These are phyloP conservation scores for Parazoanthus atlanticus DNA, from an alignment of 92 coral and sea anemone species.

Conservation along the genomic window DNA sequence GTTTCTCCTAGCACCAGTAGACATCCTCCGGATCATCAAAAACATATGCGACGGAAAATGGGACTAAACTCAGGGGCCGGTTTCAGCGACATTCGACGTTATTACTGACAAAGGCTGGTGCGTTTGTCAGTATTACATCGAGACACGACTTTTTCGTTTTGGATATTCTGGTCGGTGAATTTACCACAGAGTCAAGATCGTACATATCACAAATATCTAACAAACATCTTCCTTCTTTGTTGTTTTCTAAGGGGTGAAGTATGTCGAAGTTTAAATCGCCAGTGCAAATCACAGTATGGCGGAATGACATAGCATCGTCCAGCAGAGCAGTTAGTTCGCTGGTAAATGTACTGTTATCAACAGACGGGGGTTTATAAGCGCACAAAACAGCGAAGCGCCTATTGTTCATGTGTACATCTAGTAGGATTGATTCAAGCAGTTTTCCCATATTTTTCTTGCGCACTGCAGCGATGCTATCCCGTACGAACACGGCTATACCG, in stretches of 20 bases:
- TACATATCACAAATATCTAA: conserved; percentile 47
- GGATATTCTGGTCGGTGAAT: conserved; percentile 25
- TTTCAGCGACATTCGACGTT: neutral
- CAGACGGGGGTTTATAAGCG: conserved; percentile 55
- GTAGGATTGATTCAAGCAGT: conserved; percentile 31
- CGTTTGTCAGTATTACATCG: conserved; percentile 16
- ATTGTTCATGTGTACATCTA: conserved; percentile 28
- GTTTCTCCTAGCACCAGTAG: no score
- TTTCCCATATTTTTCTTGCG: conserved; percentile 18
- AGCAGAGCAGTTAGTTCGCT: no score
- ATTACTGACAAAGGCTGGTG: neutral
- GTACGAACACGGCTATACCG: conserved; percentile 43
- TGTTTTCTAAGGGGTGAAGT: no score
- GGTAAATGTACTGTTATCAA: conserved; percentile 50
- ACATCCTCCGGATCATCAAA: conserved; percentile 60
- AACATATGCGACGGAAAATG: conserved; percentile 61
- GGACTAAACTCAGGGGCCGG: conserved; percentile 34
- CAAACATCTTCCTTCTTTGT: no score
- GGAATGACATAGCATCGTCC: no score
- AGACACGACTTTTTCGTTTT: conserved; percentile 20
- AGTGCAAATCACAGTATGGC: no score
- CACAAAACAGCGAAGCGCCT: conserved; percentile 24
- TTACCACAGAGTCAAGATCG: conserved; percentile 26
- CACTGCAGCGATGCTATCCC: conserved; percentile 40
- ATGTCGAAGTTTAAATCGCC: no score